Evolutionary conservation across 2,888 invertebrate species (phyloP).

Genomic region (Adelognathus sp.): DNA sequence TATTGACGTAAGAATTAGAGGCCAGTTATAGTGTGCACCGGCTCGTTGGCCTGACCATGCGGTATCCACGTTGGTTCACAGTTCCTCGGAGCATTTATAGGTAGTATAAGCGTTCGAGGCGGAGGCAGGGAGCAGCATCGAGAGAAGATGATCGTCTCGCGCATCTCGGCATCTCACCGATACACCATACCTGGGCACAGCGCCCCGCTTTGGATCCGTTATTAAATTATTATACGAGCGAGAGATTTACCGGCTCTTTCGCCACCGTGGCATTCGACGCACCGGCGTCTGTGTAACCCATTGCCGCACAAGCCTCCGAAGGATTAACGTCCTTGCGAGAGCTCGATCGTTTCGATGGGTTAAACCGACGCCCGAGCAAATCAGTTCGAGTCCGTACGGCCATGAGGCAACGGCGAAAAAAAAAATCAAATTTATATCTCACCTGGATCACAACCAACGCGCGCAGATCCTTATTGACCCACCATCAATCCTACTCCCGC

Average conservation of each 20-base stretch:
- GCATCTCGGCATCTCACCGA: slow-evolving; percentile 34
- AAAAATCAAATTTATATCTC: slow-evolving; percentile 54
- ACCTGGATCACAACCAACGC: slow-evolving; percentile 48
- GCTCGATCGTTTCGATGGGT: slow-evolving; percentile 32
- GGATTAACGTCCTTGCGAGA: slow-evolving; percentile 45
- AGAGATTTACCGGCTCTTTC: slow-evolving; percentile 75
- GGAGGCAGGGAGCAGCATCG: slow-evolving; percentile 57
- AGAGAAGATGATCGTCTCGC: slow-evolving; percentile 52
- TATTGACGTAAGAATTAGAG: slow-evolving; percentile 72
- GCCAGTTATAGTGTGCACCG: slow-evolving; percentile 34
- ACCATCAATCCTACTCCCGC: slow-evolving; percentile 30
- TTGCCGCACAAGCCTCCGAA: slow-evolving; percentile 27
- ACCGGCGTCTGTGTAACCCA: too few relatives aligned
- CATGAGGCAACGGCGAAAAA: background rate
- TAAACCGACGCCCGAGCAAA: slow-evolving; percentile 46
- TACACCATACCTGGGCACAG: too few relatives aligned
- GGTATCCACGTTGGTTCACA: slow-evolving; percentile 13
- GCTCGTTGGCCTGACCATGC: background rate
- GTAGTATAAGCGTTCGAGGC: slow-evolving; percentile 10
- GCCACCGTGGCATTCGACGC: slow-evolving; percentile 62
- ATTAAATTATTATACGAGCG: slow-evolving; percentile 76
- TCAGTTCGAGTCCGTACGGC: slow-evolving; percentile 34
- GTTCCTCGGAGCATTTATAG: slow-evolving; percentile 9
- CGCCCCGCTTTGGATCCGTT: slow-evolving; percentile 66
- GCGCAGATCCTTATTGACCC: slow-evolving; percentile 2